Conservation (phyloP, 2,797 vertebrate species). For the Coregonus sp. region DNA sequence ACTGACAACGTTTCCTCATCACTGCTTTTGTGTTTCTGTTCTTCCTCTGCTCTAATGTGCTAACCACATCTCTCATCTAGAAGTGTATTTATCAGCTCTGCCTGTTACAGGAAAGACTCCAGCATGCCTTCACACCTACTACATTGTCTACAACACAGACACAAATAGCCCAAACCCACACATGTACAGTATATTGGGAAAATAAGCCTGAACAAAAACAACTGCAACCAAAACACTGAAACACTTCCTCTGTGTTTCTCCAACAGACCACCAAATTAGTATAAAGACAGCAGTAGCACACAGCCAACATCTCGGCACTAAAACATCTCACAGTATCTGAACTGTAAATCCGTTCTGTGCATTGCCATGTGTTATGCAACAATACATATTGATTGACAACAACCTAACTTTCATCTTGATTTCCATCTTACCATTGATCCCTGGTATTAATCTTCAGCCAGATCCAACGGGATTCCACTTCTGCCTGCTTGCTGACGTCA, state of each 20-base stretch:
- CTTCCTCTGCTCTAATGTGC: slow-evolving; percentile 13
- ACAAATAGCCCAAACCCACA: not conserved
- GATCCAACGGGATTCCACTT: too few species aligned
- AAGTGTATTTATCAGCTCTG: not conserved
- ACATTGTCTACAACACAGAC: not conserved
- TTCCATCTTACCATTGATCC: too few species aligned
- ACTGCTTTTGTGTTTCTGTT: not conserved
- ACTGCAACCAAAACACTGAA: not conserved
- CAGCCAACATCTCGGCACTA: too few species aligned
- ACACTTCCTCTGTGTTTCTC: not conserved
- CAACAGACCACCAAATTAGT: not conserved
- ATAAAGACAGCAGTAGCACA: not conserved
- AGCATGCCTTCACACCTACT: not conserved
- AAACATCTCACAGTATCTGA: not conserved
- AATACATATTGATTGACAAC: not conserved
- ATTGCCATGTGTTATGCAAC: not conserved
- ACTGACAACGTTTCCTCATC: not conserved
- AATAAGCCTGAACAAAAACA: not conserved
- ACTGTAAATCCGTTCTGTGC: not conserved
- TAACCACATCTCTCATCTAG: slow-evolving; percentile 7
- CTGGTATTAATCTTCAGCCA: too few species aligned
- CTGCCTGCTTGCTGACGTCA: too few species aligned
- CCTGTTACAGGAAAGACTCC: not conserved
- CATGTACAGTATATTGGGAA: not conserved
- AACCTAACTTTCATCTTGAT: too few species aligned